A percentile compares a stretch with the other conserved stretches of the same genome.
Evolutionary conservation across 1,140 invertebrate genomes (phyloP).

Genomic region (Spodoptera frugiperda): DNA sequence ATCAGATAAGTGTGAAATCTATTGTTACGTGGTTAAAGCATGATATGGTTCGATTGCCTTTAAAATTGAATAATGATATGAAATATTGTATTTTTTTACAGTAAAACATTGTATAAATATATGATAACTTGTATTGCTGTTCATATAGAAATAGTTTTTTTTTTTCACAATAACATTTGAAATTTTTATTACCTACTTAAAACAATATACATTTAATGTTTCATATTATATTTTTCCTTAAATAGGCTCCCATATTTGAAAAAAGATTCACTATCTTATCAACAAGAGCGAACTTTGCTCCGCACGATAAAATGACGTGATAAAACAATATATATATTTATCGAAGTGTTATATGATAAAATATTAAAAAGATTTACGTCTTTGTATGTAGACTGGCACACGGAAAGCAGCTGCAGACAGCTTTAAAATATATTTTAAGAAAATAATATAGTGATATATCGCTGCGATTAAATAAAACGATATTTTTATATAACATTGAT

Average conservation of each 20-base stretch:
- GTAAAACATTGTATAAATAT: too few species aligned
- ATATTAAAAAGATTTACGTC: conserved; percentile 29
- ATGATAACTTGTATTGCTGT: too few species aligned
- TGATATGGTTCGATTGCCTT: too few species aligned
- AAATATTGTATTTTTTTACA: too few species aligned
- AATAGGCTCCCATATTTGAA: conserved; percentile 8
- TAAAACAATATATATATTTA: conserved; percentile 44
- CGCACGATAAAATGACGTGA: conserved; percentile 41
- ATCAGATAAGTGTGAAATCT: too few species aligned
- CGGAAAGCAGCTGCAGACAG: neutral
- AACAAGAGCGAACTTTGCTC: conserved; percentile 44
- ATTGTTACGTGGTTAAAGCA: too few species aligned
- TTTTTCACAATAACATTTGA: too few species aligned
- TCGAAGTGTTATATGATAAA: conserved; percentile 14
- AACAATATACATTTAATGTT: neutral
- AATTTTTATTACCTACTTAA: too few species aligned
- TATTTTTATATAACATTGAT: neutral
- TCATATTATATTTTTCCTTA: neutral
- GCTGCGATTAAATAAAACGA: neutral
- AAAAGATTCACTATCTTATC: conserved; percentile 46
- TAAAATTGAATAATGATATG: too few species aligned
- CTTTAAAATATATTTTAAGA: neutral
- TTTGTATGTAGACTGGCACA: conserved; percentile 15
- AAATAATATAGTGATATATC: conserved; percentile 10
- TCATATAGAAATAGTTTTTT: too few species aligned